A percentile compares a stretch with the other conserved stretches of the same genome.
phyloP scores from a whole-genome alignment of 1,140 invertebrate genomes.

The Colletes latitarsis region DNA sequence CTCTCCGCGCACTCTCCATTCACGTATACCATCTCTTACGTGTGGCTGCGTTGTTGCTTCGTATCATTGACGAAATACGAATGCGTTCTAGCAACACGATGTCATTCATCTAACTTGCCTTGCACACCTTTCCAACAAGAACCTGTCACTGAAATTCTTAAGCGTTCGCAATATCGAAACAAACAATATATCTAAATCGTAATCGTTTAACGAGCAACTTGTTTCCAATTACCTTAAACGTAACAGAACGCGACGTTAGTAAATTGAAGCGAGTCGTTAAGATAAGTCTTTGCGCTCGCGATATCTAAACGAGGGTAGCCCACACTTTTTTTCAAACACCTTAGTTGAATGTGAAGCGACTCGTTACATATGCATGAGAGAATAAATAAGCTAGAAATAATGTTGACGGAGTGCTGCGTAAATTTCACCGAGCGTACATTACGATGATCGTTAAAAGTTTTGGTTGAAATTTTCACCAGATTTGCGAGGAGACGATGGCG shows the following conservation, averaged over 20 bases:
- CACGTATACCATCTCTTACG: not conserved
- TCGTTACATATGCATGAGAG: no score
- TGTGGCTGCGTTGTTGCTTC: not conserved
- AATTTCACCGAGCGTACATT: no score
- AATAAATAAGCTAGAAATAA: no score
- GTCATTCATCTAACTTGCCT: not conserved
- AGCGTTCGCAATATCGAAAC: no score
- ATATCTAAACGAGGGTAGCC: no score
- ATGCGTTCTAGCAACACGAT: not conserved
- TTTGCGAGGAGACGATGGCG: conserved; percentile 88
- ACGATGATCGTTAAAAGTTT: no score
- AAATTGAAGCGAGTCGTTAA: not conserved
- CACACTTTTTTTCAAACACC: not conserved
- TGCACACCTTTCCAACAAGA: not conserved
- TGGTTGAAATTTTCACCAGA: conserved; percentile 76
- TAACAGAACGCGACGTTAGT: not conserved
- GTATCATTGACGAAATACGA: not conserved
- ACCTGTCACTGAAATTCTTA: no score
- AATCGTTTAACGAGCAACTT: not conserved
- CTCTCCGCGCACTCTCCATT: conserved; percentile 3
- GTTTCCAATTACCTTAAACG: not conserved
- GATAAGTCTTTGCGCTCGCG: not conserved
- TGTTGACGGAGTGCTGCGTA: no score
- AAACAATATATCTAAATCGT: not conserved
- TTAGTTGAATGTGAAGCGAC: no score